Evolutionary conservation across 2,888 invertebrate species (phyloP), one percentile per base, ranked within the genome.

Genomic region (Sminthurinus aureus): DNA sequence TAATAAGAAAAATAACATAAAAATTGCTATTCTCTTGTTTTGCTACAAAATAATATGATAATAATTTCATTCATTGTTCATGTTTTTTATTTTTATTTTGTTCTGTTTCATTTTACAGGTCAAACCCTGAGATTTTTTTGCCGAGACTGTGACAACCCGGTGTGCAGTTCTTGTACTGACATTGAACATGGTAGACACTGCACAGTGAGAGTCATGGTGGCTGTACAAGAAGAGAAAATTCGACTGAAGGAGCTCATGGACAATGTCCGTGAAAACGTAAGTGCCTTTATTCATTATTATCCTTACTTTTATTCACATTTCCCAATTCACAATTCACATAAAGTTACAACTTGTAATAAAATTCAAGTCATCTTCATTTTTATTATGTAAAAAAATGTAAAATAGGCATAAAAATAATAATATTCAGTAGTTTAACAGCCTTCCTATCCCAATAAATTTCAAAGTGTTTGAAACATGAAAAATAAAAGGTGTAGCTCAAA

Each of bases 121-220:
- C 89, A 89, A 85, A 89, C 89, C 12, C 85, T 89, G 75, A 89
- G 90, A 83, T 91, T 90, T 88, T 92, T 91, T 89, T 92, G 92
- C 89, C 89, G 90, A 15, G 90, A 91, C 79, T 92, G 92, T 89
- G 92, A 92, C 88, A 91, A 91, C 0, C 91, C 91, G 0, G 90
- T 91, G 66, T 92, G 92, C 86, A 90, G 90, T 84, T 90, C 90
- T 81, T 92, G 92, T 86, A 91, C 91, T 0, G 90, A 90, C 84
- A 90, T 91, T 11, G 91, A 91, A 85, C 91, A 91, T 88, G 89
- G 90, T 24, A 90, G 90, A n/a, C 91, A 92, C 88, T 88, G 89
- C 71, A 91, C 90, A 3, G 58, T 58, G 11, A 89, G 90, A 51
- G 89, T 91, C 58, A 88, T 89, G 75, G 91, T 91, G 82, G 91